phyloP scores from a whole-genome alignment of 2,888 invertebrate genomes.

The Phortica magna region DNA sequence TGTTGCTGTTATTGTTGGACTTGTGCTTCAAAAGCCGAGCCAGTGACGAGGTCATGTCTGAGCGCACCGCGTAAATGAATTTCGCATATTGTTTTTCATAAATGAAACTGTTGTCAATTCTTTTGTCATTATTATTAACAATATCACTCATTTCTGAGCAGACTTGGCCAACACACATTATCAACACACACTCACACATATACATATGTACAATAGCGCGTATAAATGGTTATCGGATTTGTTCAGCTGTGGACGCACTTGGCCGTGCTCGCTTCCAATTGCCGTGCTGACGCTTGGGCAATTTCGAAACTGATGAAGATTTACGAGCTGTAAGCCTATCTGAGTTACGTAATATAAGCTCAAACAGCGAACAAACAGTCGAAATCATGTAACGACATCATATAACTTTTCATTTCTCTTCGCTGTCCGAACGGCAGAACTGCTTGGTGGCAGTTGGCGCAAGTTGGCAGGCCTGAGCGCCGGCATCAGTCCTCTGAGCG shows the following conservation, averaged over 20 bases:
- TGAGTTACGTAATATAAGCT: slow-evolving; percentile 51
- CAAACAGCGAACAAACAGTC: not conserved
- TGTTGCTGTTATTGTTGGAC: not conserved
- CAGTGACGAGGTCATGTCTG: not conserved
- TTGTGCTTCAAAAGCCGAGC: not conserved
- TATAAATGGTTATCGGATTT: slow-evolving; percentile 20
- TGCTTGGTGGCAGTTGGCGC: too few relatives aligned
- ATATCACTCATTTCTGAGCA: slow-evolving; percentile 25
- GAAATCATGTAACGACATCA: not conserved
- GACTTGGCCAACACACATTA: not conserved
- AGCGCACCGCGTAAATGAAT: not conserved
- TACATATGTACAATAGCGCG: slow-evolving; percentile 29
- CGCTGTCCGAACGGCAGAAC: not conserved
- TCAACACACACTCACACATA: not conserved
- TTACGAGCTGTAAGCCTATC: slow-evolving; percentile 67
- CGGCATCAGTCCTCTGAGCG: slow-evolving; percentile 33
- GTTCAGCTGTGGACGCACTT: slow-evolving; percentile 25
- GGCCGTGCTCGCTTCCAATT: slow-evolving; percentile 19
- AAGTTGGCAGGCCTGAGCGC: slow-evolving; percentile 10
- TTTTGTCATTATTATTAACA: slow-evolving; percentile 40
- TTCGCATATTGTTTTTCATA: slow-evolving; percentile 34
- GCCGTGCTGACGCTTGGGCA: slow-evolving; percentile 59
- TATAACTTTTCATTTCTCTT: slow-evolving; percentile 27
- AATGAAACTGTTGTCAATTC: slow-evolving; percentile 71
- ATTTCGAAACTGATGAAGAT: slow-evolving; percentile 73